Conservation (phyloP, 37 sponge, comb jelly and placozoan genomes). For the Theonella swinhoei region DNA sequence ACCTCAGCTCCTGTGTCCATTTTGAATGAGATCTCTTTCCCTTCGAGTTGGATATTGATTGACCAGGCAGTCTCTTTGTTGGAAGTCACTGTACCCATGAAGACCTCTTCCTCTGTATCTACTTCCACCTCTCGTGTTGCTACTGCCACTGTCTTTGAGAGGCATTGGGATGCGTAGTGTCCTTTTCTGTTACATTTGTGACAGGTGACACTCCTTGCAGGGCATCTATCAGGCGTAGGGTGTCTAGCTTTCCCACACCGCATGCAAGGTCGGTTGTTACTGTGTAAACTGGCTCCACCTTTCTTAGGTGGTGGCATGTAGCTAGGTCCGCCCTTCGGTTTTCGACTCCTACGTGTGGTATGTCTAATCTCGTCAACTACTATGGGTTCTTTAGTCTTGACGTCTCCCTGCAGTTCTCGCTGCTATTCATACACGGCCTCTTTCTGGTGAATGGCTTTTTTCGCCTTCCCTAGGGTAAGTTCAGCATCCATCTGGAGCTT, state of each 20-base stretch:
- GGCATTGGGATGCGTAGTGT: constrained; percentile 39
- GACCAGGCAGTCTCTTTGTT: constrained; percentile 23
- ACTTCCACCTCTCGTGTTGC: not conserved
- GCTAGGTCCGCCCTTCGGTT: not conserved
- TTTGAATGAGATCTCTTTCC: constrained; percentile 35
- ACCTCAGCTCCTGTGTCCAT: constrained; percentile 75
- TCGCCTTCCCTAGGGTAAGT: constrained; percentile 42
- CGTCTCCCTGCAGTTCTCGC: not conserved
- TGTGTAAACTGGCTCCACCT: too few relatives aligned
- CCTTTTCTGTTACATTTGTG: constrained; percentile 54
- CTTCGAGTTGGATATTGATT: not conserved
- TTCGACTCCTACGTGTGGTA: not conserved
- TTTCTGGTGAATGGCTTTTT: constrained; percentile 40
- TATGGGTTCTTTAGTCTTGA: not conserved
- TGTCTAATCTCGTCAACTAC: not conserved
- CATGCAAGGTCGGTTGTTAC: not conserved
- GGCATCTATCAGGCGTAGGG: too few relatives aligned
- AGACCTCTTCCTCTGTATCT: constrained; percentile 5
- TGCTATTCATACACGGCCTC: constrained; percentile 41
- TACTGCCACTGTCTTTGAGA: constrained; percentile 30
- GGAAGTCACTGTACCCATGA: constrained; percentile 3
- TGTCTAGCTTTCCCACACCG: too few relatives aligned
- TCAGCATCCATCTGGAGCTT: constrained; percentile 37
- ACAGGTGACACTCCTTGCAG: constrained; percentile 35
- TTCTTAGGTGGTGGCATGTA: too few relatives aligned